These are phyloP conservation scores for Mastacembelus armatus DNA, from an alignment of 2,797 vertebrate genomes.

Conservation along the genomic window DNA sequence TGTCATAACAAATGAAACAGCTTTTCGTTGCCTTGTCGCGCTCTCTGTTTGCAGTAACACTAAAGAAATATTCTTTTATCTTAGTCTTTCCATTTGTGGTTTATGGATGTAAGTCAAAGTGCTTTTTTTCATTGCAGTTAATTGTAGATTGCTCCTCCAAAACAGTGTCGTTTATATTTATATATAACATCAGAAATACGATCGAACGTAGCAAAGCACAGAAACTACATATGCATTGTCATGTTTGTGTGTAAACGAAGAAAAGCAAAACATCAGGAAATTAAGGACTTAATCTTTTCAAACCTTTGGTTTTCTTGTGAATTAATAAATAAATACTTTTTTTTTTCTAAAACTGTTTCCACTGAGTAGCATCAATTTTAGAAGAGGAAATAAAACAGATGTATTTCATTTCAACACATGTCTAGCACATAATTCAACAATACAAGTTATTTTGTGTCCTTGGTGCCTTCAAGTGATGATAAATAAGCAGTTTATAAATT, in stretches of 20 bases:
- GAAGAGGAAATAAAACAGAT: not conserved
- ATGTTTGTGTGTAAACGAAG: constrained; percentile 42
- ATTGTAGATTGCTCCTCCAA: constrained; percentile 45
- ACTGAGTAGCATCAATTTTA: not conserved
- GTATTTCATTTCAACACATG: not conserved
- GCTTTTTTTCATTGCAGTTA: constrained; percentile 41
- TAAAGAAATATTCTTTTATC: constrained; percentile 30
- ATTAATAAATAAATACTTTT: constrained; percentile 57
- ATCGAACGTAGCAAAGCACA: constrained; percentile 34
- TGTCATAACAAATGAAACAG: constrained; percentile 25
- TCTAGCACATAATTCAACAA: too few relatives aligned
- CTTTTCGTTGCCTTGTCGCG: constrained; percentile 27
- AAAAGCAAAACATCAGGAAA: constrained; percentile 38
- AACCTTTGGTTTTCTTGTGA: constrained; percentile 60
- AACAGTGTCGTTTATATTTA: constrained; percentile 22
- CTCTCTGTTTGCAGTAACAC: constrained; percentile 42
- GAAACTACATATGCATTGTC: constrained; percentile 20
- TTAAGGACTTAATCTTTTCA: constrained; percentile 36
- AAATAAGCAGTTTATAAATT: not conserved
- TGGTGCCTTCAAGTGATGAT: not conserved
- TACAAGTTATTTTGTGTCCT: not conserved
- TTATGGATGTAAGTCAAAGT: constrained; percentile 6
- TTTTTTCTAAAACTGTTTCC: constrained; percentile 51
- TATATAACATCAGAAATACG: constrained; percentile 7
- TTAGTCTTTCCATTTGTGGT: constrained; percentile 18